A percentile compares a stretch with the other conserved stretches of the same genome.
phyloP scores from a whole-genome alignment of 2,888 invertebrate species.

The Diarsia dahlii region DNA sequence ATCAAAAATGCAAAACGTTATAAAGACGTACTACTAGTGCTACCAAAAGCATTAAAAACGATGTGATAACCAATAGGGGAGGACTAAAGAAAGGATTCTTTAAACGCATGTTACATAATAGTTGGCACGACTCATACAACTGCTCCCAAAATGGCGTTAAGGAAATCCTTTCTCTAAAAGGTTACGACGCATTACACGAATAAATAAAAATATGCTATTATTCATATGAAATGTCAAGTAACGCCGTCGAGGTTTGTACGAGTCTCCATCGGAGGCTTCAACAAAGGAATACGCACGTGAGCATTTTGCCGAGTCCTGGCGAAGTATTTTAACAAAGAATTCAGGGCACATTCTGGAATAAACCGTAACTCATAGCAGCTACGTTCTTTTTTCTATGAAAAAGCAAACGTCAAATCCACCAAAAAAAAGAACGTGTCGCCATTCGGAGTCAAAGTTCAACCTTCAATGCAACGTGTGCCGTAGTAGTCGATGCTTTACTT shows the following conservation, averaged over 20 bases:
- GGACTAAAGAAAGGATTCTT: conserved; percentile 28
- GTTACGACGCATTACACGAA: conserved; percentile 69
- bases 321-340: conserved; percentile 74
- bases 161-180: conserved; percentile 72
- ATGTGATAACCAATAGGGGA: conserved; percentile 10
- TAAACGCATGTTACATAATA: conserved; percentile 56
- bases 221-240: conserved; percentile 77
- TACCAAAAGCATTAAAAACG: conserved; percentile 6
- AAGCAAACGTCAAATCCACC: conserved; percentile 61
- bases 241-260: conserved; percentile 68
- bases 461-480: conserved; percentile 73
- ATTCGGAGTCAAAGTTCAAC: conserved; percentile 83
- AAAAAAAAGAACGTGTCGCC: conserved; percentile 75
- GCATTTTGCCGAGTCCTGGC: conserved; percentile 75
- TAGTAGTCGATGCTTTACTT: conserved; percentile 53
- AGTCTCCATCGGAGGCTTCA: conserved; percentile 68
- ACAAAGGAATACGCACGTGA: conserved; percentile 83
- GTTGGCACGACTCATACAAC: conserved; percentile 55
- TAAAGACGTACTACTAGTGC: not conserved
- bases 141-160: conserved; percentile 64
- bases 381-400: conserved; percentile 67
- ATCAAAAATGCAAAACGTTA: not conserved
- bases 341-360: conserved; percentile 56
- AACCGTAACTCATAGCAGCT: conserved; percentile 64
- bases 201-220: conserved; percentile 73